Conservation (phyloP, 2,797 vertebrate genomes). For the Graptemys geographica region DNA sequence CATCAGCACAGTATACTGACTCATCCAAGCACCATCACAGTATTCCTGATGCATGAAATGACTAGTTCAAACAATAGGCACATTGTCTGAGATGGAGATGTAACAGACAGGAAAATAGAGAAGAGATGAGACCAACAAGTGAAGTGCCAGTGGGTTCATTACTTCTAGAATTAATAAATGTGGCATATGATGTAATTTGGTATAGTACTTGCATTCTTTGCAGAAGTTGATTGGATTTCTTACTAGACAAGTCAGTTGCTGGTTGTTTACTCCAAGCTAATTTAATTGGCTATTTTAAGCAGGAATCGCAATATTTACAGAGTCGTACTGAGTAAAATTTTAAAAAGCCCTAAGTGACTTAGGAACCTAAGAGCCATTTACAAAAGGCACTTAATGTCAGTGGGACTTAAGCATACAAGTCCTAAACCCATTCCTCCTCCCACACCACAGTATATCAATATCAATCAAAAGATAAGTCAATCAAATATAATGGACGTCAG, state of each 20-base stretch:
- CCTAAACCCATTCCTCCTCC: not conserved
- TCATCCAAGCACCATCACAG: constrained; percentile 48
- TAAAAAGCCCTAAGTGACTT: not conserved
- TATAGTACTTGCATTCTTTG: not conserved
- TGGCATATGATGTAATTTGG: constrained; percentile 23
- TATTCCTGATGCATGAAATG: constrained; percentile 74
- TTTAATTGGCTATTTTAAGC: not conserved
- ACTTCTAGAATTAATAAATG: constrained; percentile 33
- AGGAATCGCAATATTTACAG: not conserved
- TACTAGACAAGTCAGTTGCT: not conserved
- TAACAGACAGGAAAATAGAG: constrained; percentile 29
- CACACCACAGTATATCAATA: not conserved
- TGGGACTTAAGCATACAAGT: not conserved
- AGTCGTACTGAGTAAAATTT: not conserved
- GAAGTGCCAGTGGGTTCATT: constrained; percentile 24
- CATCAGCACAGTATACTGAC: not conserved
- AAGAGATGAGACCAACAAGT: constrained; percentile 48
- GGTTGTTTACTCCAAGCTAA: not conserved
- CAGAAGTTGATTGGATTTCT: constrained; percentile 31
- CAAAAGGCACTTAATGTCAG: not conserved
- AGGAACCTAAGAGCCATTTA: not conserved
- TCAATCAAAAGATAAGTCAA: not conserved
- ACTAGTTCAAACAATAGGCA: constrained; percentile 68
- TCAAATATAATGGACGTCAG: not conserved
- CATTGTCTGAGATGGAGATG: constrained; percentile 35